These are phyloP conservation scores for Ascaphus truei DNA, from an alignment of 2,113 vertebrate genomes.

Conservation along the genomic window DNA sequence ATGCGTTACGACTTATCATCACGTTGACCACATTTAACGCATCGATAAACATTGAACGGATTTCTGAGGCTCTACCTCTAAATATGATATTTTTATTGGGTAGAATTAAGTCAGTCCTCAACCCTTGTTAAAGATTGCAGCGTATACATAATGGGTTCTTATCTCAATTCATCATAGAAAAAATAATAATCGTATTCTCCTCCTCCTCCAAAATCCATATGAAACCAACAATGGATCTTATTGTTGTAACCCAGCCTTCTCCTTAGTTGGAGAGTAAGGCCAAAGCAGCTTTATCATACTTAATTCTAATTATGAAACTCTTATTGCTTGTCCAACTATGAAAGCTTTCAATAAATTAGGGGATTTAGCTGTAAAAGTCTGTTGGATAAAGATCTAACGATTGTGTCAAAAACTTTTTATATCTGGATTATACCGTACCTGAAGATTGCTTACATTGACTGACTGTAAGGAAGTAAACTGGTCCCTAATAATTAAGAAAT, in stretches of 20 bases:
- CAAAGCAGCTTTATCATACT: conserved; percentile 11
- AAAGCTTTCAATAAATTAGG: conserved; percentile 24
- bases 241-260: not conserved
- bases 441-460: conserved; percentile 19
- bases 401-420: conserved; percentile 22
- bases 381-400: conserved; percentile 30
- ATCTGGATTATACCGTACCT: conserved; percentile 19
- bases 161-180: too few relatives aligned
- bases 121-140: too few relatives aligned
- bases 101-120: too few relatives aligned
- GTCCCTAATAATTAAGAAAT: conserved; percentile 7
- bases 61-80: too few relatives aligned
- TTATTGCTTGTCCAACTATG: not conserved
- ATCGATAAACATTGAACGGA: too few relatives aligned
- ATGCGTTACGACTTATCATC: too few relatives aligned
- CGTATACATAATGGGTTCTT: too few relatives aligned
- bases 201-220: not conserved
- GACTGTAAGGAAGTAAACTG: conserved; percentile 21
- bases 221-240: not conserved
- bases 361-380: conserved; percentile 17
- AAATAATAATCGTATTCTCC: not conserved
- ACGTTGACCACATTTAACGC: too few relatives aligned
- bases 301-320: conserved; percentile 13
- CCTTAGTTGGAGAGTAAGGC: not conserved
- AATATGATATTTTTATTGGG: too few relatives aligned